Evolutionary conservation across 2,888 invertebrate species (phyloP).

Genomic region (Acanthacorydalis orientalis): DNA sequence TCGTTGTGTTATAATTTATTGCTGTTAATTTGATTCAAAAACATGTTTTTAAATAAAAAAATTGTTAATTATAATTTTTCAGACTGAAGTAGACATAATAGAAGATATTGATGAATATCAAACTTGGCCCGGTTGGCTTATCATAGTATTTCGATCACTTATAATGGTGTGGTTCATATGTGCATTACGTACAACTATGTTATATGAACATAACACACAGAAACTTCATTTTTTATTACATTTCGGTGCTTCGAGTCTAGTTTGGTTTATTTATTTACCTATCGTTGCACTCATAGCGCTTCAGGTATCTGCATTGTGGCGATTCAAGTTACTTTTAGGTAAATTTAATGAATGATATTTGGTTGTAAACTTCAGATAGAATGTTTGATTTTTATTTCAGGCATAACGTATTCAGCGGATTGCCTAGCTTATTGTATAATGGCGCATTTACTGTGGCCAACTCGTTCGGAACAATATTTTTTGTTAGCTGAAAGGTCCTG

Average conservation of each 20-base stretch:
- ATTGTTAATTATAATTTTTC: constrained; percentile 15
- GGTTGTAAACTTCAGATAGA: background rate
- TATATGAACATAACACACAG: constrained; percentile 61
- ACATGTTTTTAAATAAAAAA: background rate
- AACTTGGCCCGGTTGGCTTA: constrained; percentile 94
- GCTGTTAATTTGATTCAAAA: background rate
- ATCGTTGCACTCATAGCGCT: constrained; percentile 85
- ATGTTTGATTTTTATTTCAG: constrained; percentile 29
- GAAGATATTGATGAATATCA: constrained; percentile 95
- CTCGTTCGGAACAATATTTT: constrained; percentile 81
- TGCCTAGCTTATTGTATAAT: constrained; percentile 88
- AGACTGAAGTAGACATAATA: constrained; percentile 92
- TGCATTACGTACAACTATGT: constrained; percentile 58
- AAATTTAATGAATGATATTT: constrained; percentile 13
- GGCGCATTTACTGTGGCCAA: constrained; percentile 93
- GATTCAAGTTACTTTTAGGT: constrained; percentile 87
- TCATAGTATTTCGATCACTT: constrained; percentile 65
- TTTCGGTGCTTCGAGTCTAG: constrained; percentile 91
- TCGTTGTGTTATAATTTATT: background rate
- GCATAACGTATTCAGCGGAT: constrained; percentile 90
- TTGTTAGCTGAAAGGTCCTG: constrained; percentile 56
- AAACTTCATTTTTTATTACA: constrained; percentile 88
- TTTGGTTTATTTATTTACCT: constrained; percentile 96
- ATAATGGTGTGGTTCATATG: constrained; percentile 84
- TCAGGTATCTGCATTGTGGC: constrained; percentile 87